Evolutionary conservation across 2,797 vertebrate species (phyloP), one percentile per base, ranked within the genome.

Genomic region (Remorina albescens): DNA sequence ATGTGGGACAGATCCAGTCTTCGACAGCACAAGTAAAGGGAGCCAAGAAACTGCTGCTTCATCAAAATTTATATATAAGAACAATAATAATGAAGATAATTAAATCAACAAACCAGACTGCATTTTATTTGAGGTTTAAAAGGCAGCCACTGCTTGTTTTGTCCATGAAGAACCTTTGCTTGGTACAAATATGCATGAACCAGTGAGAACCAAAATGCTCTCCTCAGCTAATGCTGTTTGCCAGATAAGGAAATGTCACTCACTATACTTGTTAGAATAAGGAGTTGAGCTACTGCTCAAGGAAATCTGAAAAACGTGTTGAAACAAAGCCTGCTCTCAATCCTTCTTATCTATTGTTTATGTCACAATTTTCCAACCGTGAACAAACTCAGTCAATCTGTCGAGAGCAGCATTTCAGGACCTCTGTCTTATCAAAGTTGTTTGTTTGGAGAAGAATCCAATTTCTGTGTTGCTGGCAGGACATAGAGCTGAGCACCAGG

Each of bases 371-470:
- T 60, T 62, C 54, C 34, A 61, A 11, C 49, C 41, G 8, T 23
- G 30, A 71, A 61, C 57, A 74, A 78, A 74, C 25, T 0, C 4
- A 50, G 36, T 65, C 21, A 62, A 28, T 61, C 62, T 44, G 30
- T 71, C 18, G 5, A 67, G 37, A 19, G 56, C 76, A 54, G n/a
- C 28, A 50, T 83, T 61, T 73, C 79, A 61, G 46, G 26, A 49
- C 42, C 42, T 26, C 10, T 4, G 36, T 79, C 81, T 82, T 73
- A 59, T 85, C 70, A 58, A 23, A 25, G 62, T 47, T 76, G 65
- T 81, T 69, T 78, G 65, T 81, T 78, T 78, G 28, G 32, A 76
- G 46, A 58, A 57, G 59, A 88, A 84, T 86, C 60, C 69, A 71
- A 80, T 86, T 56, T 82, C 18, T 6, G 64, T 55, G 34, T 71